phyloP scores from a whole-genome alignment of 2,113 vertebrate genomes.

The Microtus oregoni region DNA sequence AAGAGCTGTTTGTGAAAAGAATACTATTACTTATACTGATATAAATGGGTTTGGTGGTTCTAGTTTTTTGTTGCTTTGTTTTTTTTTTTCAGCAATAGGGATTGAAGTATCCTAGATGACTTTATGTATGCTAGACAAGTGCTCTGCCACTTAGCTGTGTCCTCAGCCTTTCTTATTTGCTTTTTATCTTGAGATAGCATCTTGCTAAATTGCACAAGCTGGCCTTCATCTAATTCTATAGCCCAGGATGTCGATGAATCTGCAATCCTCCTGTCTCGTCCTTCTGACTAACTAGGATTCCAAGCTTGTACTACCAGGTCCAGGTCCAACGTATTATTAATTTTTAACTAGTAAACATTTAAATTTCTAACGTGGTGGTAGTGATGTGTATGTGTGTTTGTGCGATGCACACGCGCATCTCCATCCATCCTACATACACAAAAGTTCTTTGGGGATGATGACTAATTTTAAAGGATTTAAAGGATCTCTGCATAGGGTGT shows the following conservation, averaged over 20 bases:
- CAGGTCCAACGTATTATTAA: neutral
- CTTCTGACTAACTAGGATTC: neutral
- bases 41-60: neutral
- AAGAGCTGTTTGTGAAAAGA: neutral
- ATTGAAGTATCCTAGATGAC: neutral
- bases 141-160: neutral
- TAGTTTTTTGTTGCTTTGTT: neutral
- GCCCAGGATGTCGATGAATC: neutral
- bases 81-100: neutral
- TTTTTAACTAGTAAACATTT: neutral
- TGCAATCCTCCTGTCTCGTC: neutral
- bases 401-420: neutral
- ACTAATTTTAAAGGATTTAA: neutral
- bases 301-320: neutral
- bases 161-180: neutral
- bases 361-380: neutral
- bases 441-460: neutral
- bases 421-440: neutral
- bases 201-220: neutral
- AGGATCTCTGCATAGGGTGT: neutral
- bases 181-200: neutral
- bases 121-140: neutral
- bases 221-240: neutral
- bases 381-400: neutral
- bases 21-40: neutral